Conservation (phyloP, 2,888 invertebrate species). For the Cryptus viduatorius region DNA sequence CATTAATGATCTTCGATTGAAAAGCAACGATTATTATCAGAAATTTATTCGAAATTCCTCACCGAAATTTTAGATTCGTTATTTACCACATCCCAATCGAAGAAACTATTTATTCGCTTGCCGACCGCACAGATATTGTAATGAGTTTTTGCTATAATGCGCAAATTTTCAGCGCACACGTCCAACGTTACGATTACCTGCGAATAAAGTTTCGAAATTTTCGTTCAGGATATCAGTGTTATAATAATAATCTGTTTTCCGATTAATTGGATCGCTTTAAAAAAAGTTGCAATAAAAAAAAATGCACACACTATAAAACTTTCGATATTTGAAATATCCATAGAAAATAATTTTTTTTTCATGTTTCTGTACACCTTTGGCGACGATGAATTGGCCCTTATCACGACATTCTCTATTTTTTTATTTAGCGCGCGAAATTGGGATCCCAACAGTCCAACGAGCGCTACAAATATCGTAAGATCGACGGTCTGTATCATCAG, state of each 20-base stretch:
- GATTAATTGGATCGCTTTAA: no score
- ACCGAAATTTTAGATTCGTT: not conserved
- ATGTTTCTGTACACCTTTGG: conserved; percentile 17
- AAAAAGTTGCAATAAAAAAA: no score
- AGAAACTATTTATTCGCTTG: conserved; percentile 44
- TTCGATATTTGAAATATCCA: no score
- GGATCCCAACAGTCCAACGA: conserved; percentile 51
- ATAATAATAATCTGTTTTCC: no score
- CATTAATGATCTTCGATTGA: conserved; percentile 48
- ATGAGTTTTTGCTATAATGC: not conserved
- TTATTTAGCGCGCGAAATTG: conserved; percentile 56
- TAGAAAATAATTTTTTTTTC: no score
- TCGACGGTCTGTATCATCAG: conserved; percentile 20
- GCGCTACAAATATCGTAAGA: conserved; percentile 56
- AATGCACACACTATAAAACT: no score
- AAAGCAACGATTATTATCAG: not conserved
- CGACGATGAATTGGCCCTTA: conserved; percentile 55
- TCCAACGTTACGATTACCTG: conserved; percentile 27
- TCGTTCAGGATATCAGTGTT: no score
- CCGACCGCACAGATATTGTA: conserved; percentile 44
- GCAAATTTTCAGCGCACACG: conserved; percentile 30
- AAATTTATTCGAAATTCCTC: no score
- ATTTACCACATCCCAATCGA: conserved; percentile 53
- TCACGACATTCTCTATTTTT: conserved; percentile 54
- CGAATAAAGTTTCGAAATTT: not conserved